Evolutionary conservation across 2,113 vertebrate species (phyloP), one percentile per base, ranked within the genome.

Genomic region (Choloepus hoffmanni): DNA sequence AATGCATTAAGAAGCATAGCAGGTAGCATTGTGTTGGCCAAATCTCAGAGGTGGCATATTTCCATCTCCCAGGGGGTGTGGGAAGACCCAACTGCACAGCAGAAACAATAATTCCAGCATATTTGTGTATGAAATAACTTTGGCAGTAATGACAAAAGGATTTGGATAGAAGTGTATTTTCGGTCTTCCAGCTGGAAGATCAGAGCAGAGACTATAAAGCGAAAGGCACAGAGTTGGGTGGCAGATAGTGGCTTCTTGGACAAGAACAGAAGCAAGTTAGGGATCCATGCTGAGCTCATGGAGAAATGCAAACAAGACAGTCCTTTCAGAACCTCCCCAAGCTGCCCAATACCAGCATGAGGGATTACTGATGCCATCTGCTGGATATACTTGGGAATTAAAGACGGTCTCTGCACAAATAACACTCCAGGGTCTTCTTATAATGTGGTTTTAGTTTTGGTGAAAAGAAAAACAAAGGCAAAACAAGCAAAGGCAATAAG

Each of bases 121-220:
- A 70, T 78, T 96, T 40, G 4, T 94, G 95, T 97, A 30, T 96
- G 96, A 97, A 97, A 98, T 97, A 82, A 94, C 45, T 90, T 3
- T 23, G 95, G 95, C 94, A 97, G 90, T 30, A 36, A 74, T 88
- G 92, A 78, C 68, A 28, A 86, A 43, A 89, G 28, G 28, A 95
- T 93, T 93, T 97, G 96, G 89, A 96, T 36, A 4, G 91, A 96
- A 97, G 21, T 9, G 85, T 62, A 79, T 94, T 67, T 40, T 53
- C 43, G 36, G 26, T 89, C 89, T 97, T 98, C 97, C 97, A 98
- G 89, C 74, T 98, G 96, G 94, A 98, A 97, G 83, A 97, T 70
- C 45, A 77, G 67, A 92, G 60, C 94, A 95, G 90, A 96, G 79
- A 81, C 94, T 98, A 97, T 93, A 95, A 97, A 96, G 95, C 76